Base-by-base conservation (phyloP, 2,113 vertebrate genomes). In the Zosterops lateralis region DNA sequence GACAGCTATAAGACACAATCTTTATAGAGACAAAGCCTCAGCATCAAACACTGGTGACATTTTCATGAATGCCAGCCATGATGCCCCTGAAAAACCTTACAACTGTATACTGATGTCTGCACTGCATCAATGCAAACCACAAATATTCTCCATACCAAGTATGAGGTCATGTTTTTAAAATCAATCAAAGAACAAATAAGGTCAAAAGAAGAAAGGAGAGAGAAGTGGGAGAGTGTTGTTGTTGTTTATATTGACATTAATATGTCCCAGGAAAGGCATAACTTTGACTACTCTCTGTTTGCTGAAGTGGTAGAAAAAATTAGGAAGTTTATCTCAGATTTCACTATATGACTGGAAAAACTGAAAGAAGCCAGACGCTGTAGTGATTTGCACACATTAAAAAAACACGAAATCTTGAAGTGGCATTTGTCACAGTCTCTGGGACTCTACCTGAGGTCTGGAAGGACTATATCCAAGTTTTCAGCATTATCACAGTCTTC, bases 221-320 rank as follows among this genome's bases (percentile, higher is more conserved):
- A 0, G 1, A 24, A 25, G 6, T 5, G 8, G 4, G 2, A 10
- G 15, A 10, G 9, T 18, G 15, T 22, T 50, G 17, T 8, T 74
- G 12, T 32, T 87, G 14, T 44, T 90, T 83, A 34, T 36, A 76
- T 18, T 36, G 14, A 62, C 7, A 13, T 66, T 48, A 83, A 38
- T 34, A 51, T 47, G 19, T 29, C 15, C 22, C 31, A 66, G 42
- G 14, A 42, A 79, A 86, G 9, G 10, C 10, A 57, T 31, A 71
- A 44, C 18, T 89, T 72, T 67, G 14, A 36, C 68, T 45, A 29
- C 9, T 36, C 25, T 3, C 25, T 3, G 1, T 72, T 9, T 42
- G 17, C 14, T 68, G 19, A 56, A 56, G 28, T 16, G 3, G 6
- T 56, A 58, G 34, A 54, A 87, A 58, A 13, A 22, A 40, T 21